Evolutionary conservation across 2,797 vertebrate genomes (phyloP), one percentile per base, ranked within the genome.

Genomic region (Oreochromis grahami): DNA sequence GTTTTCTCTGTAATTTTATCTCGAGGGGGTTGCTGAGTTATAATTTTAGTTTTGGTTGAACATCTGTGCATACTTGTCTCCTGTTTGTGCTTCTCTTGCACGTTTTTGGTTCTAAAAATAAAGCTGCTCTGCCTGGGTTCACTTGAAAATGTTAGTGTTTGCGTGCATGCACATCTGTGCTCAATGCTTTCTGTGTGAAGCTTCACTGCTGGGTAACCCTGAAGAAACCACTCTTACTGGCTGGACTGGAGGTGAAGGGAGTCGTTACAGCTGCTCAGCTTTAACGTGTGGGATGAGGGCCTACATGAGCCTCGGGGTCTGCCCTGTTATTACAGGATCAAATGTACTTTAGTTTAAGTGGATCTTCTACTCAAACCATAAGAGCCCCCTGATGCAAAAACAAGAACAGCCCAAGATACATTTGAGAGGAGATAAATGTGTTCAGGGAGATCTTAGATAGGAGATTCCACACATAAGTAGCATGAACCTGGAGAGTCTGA

Each of bases 271-370:
- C 92, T 94, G 93, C 70, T 84, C 5, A 2, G 79, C 45, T 80
- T 84, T 84, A 13, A 85, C 83, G 76, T 90, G 91, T 86, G 87
- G 91, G 85, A 86, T 84, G 78, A 91, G 89, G 87, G 88, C 85
- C 86, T 60, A 81, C 89, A 87, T 17, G 82, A 88, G 85, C 53
- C 78, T 68, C 43, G 5, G 77, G 51, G 84, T 10, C 60, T 55
- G 86, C 81, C 90, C 89, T 94, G 91, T 94, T 86, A 93, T 94
- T 94, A 93, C 24, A 36, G 84, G 88, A 89, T 91, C 88, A 79
- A 56, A 82, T 77, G 78, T 36, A 43, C 88, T 85, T 90, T 41
- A 55, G 87, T 80, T 90, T 86, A 78, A 86, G 53, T 41, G 43
- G 80, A 34, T 52, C 45, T 85, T 55, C 86, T 77, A 76, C 83